A percentile compares a stretch with the other conserved stretches of the same genome.
These are phyloP conservation scores for Grus americana DNA, from an alignment of 2,113 vertebrate genomes.

Conservation along the genomic window DNA sequence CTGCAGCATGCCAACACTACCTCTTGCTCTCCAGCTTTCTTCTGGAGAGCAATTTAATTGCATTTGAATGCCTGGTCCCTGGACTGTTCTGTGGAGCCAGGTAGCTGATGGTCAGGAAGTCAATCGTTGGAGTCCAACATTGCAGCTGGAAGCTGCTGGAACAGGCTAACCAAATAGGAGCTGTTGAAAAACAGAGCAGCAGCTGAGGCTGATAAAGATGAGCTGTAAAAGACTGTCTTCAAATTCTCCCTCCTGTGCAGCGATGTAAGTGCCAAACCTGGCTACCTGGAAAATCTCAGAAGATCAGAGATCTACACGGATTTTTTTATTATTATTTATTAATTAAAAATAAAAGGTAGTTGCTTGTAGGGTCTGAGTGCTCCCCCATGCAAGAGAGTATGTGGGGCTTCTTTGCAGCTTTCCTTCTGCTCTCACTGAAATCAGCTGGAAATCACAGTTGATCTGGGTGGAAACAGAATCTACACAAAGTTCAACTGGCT, in stretches of 20 bases:
- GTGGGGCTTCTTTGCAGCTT: not conserved
- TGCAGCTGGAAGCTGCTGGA: constrained; percentile 40
- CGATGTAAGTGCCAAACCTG: not conserved
- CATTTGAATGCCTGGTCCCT: constrained; percentile 29
- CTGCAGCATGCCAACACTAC: constrained; percentile 6
- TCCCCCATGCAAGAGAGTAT: not conserved
- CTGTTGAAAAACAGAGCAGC: not conserved
- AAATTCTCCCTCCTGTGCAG: not conserved
- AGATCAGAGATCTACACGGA: not conserved
- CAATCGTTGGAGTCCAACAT: not conserved
- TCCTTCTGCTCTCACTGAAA: not conserved
- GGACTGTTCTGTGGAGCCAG: constrained; percentile 28
- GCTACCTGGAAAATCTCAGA: not conserved
- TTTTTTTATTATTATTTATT: not conserved
- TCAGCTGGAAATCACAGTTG: constrained; percentile 4
- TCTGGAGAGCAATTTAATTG: constrained; percentile 46
- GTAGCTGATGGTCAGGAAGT: constrained; percentile 38
- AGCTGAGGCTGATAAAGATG: not conserved
- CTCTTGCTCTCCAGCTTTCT: constrained; percentile 45
- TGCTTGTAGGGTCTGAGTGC: not conserved
- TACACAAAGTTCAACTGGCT: constrained; percentile 9
- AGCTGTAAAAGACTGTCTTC: not conserved
- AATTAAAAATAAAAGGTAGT: not conserved
- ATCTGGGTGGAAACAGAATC: constrained; percentile 11
- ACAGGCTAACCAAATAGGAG: not conserved